Evolutionary conservation across 2,797 vertebrate species (phyloP).

Genomic region (Enteromius mattozi): DNA sequence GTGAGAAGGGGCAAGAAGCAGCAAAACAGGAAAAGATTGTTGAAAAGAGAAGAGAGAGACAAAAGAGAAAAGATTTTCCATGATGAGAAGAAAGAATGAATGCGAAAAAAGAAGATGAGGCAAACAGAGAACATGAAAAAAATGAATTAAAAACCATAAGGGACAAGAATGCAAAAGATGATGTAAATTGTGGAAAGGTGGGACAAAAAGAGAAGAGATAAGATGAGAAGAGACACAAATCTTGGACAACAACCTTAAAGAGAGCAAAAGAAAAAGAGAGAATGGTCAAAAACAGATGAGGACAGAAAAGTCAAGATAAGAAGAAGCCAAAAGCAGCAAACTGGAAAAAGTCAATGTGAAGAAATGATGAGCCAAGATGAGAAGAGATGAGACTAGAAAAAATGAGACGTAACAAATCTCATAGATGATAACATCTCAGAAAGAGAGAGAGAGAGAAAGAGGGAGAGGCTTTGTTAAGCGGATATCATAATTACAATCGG

Average conservation of each 20-base stretch:
- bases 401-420: not conserved
- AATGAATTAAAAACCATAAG: not conserved
- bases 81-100: not conserved
- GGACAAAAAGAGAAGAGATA: not conserved
- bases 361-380: not conserved
- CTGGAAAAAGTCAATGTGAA: not conserved
- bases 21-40: not conserved
- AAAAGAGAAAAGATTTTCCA: not conserved
- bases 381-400: not conserved
- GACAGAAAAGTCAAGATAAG: not conserved
- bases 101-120: not conserved
- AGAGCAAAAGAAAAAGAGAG: not conserved
- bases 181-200: not conserved
- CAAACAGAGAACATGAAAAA: not conserved
- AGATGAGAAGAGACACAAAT: not conserved
- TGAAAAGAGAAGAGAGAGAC: not conserved
- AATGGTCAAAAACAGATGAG: not conserved
- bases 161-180: not conserved
- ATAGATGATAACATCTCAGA: not conserved
- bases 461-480: slow-evolving; percentile 20
- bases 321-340: not conserved
- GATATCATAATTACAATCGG: slow-evolving; percentile 61
- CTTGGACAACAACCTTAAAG: not conserved
- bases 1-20: not conserved
- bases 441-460: not conserved